These are phyloP conservation scores for Aradus depressus DNA, from an alignment of 2,888 invertebrate genomes.

Conservation along the genomic window DNA sequence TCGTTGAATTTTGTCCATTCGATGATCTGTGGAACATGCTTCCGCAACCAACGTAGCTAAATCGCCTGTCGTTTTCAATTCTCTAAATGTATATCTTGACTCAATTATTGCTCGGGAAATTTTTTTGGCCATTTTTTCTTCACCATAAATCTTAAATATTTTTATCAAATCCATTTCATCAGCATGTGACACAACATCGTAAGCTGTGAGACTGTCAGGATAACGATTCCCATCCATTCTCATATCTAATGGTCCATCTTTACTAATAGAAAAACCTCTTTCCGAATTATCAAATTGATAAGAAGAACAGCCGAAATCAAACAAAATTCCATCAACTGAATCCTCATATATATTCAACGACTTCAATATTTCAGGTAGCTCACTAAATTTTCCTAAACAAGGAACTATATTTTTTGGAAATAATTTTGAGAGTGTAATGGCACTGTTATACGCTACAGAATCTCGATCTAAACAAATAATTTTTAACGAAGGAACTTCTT, in stretches of 20 bases:
- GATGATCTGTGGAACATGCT: conserved; percentile 42
- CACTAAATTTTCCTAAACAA: conserved; percentile 79
- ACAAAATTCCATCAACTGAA: conserved; percentile 73
- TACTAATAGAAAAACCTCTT: conserved; percentile 76
- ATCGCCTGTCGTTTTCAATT: conserved; percentile 70
- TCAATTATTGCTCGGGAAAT: conserved; percentile 81
- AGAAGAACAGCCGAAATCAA: conserved; percentile 90
- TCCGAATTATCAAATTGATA: conserved; percentile 78
- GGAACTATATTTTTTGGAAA: conserved; percentile 65
- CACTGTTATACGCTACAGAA: conserved; percentile 60
- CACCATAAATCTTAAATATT: conserved; percentile 85
- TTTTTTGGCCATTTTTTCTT: conserved; percentile 75
- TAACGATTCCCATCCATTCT: conserved; percentile 75
- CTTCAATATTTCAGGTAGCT: conserved; percentile 57
- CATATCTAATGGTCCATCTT: conserved; percentile 88
- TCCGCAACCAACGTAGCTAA: conserved; percentile 56
- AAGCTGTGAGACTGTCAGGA: conserved; percentile 65
- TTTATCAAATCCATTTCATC: conserved; percentile 65
- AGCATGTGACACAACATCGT: conserved; percentile 70
- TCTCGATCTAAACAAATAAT: conserved; percentile 82
- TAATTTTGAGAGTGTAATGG: conserved; percentile 49
- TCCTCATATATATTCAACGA: conserved; percentile 46
- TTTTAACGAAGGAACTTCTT: conserved; percentile 49
- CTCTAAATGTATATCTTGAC: conserved; percentile 60
- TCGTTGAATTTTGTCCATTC: conserved; percentile 62